Percentiles rank a stretch among this genome's conserved stretches.
Evolutionary conservation across 2,113 vertebrate genomes (phyloP).

Genomic region (Phalacrocorax brasilianus): DNA sequence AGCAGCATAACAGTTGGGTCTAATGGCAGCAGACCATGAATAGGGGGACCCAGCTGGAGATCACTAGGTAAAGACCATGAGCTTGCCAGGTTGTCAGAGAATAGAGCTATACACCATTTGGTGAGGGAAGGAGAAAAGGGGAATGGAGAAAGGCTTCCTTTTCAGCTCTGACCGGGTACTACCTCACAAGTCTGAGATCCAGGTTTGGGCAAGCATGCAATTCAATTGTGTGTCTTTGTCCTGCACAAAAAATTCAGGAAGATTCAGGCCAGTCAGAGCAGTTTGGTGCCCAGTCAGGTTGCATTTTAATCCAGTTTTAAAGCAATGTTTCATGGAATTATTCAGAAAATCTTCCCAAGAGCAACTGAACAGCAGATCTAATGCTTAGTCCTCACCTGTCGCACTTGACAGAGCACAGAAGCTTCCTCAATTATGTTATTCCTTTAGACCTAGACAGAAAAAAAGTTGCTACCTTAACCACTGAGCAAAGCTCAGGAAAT

Average conservation of each 20-base stretch:
- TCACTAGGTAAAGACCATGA: not conserved
- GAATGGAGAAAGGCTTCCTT: not conserved
- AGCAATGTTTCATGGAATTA: not conserved
- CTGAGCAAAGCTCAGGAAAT: not conserved
- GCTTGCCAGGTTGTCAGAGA: not conserved
- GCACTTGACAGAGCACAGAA: not conserved
- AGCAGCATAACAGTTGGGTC: not conserved
- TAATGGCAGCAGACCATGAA: not conserved
- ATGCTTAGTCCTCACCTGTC: not conserved
- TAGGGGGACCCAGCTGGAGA: not conserved
- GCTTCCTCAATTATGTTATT: not conserved
- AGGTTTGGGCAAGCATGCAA: not conserved
- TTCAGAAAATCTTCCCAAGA: not conserved
- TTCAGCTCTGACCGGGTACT: not conserved
- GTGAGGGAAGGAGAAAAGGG: not conserved
- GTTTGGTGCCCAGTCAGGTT: not conserved
- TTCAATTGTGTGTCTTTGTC: not conserved
- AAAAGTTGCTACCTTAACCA: not conserved
- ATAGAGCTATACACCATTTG: not conserved
- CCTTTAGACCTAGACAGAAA: not conserved
- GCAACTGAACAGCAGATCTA: not conserved
- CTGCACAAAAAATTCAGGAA: not conserved
- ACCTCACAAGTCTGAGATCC: not conserved
- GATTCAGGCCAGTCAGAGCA: not conserved
- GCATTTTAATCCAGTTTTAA: not conserved